Base-by-base conservation (phyloP, 1,140 invertebrate species). In the Dolichoris vasculosae region DNA sequence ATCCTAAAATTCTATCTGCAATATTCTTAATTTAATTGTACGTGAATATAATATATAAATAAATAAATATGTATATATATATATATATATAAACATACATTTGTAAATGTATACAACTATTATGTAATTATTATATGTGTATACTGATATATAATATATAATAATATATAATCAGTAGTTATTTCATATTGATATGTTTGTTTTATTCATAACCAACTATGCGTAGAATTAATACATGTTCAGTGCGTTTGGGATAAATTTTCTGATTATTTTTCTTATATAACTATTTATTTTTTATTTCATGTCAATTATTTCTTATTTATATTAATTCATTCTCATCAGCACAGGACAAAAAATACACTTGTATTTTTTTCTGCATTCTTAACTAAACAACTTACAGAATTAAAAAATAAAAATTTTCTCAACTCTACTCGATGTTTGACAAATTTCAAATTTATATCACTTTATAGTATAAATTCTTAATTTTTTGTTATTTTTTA, bases 181-280 rank as follows among this genome's bases (percentile, higher is more conserved):
- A 84, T 51, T 79, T 59, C 71, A 8, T 81, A 81, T 63, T 81
- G 78, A 85, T 85, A 85, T 85, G 67, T 85, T 40, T 85, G n/a
- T 75, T 64, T 43, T 84, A n/a, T 84, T 51, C 78, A n/a, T 80
- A 71, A 43, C 26, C 43, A 85, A 8, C 30, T 78, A 46, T 59
- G 20, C 13, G 46, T 51, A 79, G 71, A 55, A 59, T 78, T 85
- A 80, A n/a, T 51, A 75, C 81, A 81, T 38, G 51, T 81, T 80
- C 76, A 69, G 48, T 80, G 63, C 59, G 26, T 13, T 84, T 69
- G 38, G 40, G 40, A 48, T 77, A 51, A 81, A 40, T 77, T 51
- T 69, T 69, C 26, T 73, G 15, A 51, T 23, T 23, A 43, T 75
- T 64, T 48, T 4, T 51, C 17, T 48, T 35, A 23, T 32, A 59